A percentile compares a stretch with the other conserved stretches of the same genome.
Evolutionary conservation across 2,113 vertebrate species (phyloP).

Genomic region (Platanista minor): DNA sequence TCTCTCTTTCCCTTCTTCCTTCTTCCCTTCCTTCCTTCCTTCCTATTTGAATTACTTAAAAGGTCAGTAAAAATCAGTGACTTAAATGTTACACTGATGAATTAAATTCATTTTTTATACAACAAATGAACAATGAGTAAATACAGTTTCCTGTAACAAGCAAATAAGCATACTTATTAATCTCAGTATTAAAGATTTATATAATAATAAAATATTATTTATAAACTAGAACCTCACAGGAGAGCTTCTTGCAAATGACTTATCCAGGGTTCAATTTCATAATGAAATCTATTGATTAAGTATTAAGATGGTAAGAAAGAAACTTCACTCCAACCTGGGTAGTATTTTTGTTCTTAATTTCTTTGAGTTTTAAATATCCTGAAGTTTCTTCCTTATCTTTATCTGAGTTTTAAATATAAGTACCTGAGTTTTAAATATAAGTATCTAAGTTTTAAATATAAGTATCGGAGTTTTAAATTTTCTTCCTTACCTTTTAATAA

Average conservation of each 20-base stretch:
- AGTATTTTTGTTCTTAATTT: conserved; percentile 19
- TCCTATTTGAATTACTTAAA: conserved; percentile 27
- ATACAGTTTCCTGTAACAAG: neutral
- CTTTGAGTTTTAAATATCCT: conserved; percentile 17
- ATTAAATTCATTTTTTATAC: conserved; percentile 19
- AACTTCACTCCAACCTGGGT: neutral
- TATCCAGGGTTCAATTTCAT: neutral
- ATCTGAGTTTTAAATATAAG: neutral
- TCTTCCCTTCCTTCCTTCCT: neutral
- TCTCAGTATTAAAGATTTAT: neutral
- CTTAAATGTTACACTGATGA: conserved; percentile 1
- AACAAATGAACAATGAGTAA: neutral
- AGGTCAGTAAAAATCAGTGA: neutral
- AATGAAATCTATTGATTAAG: neutral
- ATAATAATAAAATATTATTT: neutral
- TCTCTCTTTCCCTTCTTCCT: neutral
- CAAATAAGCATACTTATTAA: neutral
- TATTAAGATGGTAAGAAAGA: neutral
- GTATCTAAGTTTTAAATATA: neutral
- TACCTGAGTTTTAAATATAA: neutral
- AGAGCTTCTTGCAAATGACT: neutral
- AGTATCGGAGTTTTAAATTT: neutral
- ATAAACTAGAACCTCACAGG: neutral
- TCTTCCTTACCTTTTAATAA: conserved; percentile 12
- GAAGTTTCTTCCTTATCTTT: neutral